phyloP scores from a whole-genome alignment of 2,797 vertebrate genomes.

The Sebastes hopkinsi region DNA sequence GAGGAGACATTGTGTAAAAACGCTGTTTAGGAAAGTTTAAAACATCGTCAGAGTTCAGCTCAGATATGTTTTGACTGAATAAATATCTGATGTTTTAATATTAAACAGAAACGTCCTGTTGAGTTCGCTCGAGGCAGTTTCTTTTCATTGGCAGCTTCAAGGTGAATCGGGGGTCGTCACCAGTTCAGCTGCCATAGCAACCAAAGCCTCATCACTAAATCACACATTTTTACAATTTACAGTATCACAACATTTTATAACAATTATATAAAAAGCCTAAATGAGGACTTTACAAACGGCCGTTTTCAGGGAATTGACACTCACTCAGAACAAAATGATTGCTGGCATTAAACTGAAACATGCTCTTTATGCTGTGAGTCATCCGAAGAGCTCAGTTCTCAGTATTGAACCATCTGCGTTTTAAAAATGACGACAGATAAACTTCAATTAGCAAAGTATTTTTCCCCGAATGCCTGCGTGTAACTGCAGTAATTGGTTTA shows the following conservation, averaged over 20 bases:
- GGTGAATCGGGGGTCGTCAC: neutral
- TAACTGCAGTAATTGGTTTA: constrained; percentile 3
- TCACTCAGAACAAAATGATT: constrained; percentile 40
- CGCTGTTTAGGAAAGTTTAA: no score
- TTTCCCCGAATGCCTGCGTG: neutral
- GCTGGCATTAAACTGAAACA: constrained; percentile 23
- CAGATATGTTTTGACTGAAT: no score
- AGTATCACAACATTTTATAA: constrained; percentile 1
- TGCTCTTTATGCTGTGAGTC: constrained; percentile 37
- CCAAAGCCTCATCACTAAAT: neutral
- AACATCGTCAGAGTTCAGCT: no score
- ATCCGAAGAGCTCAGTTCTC: constrained; percentile 16
- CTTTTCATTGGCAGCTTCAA: neutral
- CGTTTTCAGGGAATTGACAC: constrained; percentile 35
- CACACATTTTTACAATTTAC: neutral
- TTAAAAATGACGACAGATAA: constrained; percentile 16
- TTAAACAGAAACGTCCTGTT: neutral
- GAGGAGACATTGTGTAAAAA: no score
- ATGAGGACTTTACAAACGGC: constrained; percentile 12
- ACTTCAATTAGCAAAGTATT: constrained; percentile 2
- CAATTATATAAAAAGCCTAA: constrained; percentile 52
- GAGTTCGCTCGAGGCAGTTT: neutral
- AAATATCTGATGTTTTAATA: neutral
- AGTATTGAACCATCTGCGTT: neutral
- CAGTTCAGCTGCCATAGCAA: constrained; percentile 18